Base-by-base conservation (phyloP, 1,140 invertebrate species). In the Caerostris darwini region DNA sequence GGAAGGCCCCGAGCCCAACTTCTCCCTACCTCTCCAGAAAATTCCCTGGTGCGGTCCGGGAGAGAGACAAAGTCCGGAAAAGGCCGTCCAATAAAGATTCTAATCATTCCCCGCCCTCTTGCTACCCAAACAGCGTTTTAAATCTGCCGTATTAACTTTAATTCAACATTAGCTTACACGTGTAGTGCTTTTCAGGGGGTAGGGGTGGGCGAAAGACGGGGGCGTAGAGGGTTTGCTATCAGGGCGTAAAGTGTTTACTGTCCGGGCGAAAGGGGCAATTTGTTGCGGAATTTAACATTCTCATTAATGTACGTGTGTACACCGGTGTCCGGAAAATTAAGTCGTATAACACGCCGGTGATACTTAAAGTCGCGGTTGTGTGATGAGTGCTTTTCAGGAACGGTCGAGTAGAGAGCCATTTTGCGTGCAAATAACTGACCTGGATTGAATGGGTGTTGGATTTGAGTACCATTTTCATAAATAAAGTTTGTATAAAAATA, bases 101-200 rank as follows among this genome's bases (percentile, higher is more conserved):
- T 90, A 90, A 90, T 90, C 64, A 90, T 90, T 90, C 64, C 64
- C 53, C 54, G 88, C n/a, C 34, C 88, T 77, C 88, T 69, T 90
- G 57, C 54, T 90, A 34, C 88, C 87, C 19, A 71, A 90, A 90
- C 88, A 90, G 88, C 88, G 88, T 90, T 90, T 90, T 90, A 90
- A 90, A 90, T 90, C 88, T 90, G 67, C 61, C 88, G 67, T 77
- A 90, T 90, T 90, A 90, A 90, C 88, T 90, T 90, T 90, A 90
- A 90, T 90, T 90, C 88, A 71, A 57, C 85, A 87, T 87, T 87
- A 87, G 85, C 85, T 58, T 87, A 77, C 71, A 77, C 19, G 14
- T 77, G 71, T 77, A 77, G 71, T 77, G 71, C 5, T 34, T 34
- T 34, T 77, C 69, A 12, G 69, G 12, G 61, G 3, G 61, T 17